Evolutionary conservation across 2,797 vertebrate genomes (phyloP).

Genomic region (Cyprinella venusta): DNA sequence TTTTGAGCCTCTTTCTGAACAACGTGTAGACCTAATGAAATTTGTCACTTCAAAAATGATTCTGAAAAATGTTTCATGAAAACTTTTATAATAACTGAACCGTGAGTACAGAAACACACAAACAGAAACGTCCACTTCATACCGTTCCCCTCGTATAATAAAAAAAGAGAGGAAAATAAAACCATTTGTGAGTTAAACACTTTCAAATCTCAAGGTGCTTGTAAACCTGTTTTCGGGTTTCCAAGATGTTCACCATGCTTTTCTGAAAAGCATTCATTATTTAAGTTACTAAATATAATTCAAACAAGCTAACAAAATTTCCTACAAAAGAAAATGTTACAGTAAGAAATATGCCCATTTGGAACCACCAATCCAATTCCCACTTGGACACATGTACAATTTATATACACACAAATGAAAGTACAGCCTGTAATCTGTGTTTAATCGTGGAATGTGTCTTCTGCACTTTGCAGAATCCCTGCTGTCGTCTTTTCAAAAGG

Average conservation of each 20-base stretch:
- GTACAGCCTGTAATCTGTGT: conserved; percentile 70
- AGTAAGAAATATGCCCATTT: conserved; percentile 87
- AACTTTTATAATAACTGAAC: conserved; percentile 25
- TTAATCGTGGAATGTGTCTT: conserved; percentile 91
- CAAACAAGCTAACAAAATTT: conserved; percentile 87
- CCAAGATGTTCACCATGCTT: conserved; percentile 60
- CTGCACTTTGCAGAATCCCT: conserved; percentile 64
- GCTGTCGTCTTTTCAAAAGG: conserved; percentile 72
- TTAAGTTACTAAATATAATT: conserved; percentile 80
- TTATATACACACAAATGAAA: conserved; percentile 88
- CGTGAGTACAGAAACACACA: conserved; percentile 41
- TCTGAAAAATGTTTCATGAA: conserved; percentile 3
- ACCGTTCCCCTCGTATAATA: not conserved
- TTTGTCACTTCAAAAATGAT: conserved; percentile 30
- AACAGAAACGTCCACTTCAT: conserved; percentile 42
- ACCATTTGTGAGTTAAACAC: conserved; percentile 25
- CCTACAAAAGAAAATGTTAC: conserved; percentile 91
- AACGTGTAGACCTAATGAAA: not conserved
- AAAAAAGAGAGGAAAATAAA: conserved; percentile 30
- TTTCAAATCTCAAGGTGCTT: conserved; percentile 7
- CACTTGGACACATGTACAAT: conserved; percentile 81
- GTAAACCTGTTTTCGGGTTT: conserved; percentile 56
- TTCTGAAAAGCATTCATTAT: conserved; percentile 72
- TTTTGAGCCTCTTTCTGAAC: not conserved
- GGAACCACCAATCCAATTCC: conserved; percentile 80